A percentile compares a stretch with the other conserved stretches of the same genome.
phyloP scores from a whole-genome alignment of 1,140 invertebrate species.

The Lerema accius region DNA sequence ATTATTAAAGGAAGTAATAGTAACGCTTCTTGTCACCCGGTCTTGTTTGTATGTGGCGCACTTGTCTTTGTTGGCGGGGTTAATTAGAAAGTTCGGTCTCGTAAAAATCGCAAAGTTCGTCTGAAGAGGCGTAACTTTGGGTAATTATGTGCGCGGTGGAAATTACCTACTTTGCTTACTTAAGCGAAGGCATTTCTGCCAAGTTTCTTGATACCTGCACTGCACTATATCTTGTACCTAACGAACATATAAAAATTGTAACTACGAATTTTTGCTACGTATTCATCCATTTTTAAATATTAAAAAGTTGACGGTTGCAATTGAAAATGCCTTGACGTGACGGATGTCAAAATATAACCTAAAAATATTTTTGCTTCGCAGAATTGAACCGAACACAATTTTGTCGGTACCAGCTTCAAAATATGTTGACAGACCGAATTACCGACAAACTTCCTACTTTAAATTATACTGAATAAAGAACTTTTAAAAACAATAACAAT shows the following conservation, averaged over 20 bases:
- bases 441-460: not conserved
- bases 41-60: conserved; percentile 62
- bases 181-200: not conserved
- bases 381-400: conserved; percentile 24
- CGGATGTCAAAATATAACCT: not conserved
- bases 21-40: conserved; percentile 64
- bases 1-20: conserved; percentile 60
- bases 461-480: conserved; percentile 8
- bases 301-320: not conserved
- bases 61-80: conserved; percentile 57
- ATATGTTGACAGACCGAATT: conserved; percentile 1
- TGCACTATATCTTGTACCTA: too few species aligned
- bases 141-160: conserved; percentile 31
- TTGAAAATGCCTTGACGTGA: not conserved
- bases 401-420: conserved; percentile 4
- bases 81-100: conserved; percentile 73
- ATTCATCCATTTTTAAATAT: conserved; percentile 2
- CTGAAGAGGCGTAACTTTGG: conserved; percentile 43
- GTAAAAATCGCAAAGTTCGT: conserved; percentile 48
- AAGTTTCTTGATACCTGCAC: too few species aligned
- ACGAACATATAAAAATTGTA: too few species aligned
- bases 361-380: conserved; percentile 13
- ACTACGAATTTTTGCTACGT: too few species aligned
- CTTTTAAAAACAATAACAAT: conserved; percentile 1
- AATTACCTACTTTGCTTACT: conserved; percentile 13